These are phyloP conservation scores for Cylloceria caligata DNA, from an alignment of 2,888 invertebrate genomes.

Conservation along the genomic window DNA sequence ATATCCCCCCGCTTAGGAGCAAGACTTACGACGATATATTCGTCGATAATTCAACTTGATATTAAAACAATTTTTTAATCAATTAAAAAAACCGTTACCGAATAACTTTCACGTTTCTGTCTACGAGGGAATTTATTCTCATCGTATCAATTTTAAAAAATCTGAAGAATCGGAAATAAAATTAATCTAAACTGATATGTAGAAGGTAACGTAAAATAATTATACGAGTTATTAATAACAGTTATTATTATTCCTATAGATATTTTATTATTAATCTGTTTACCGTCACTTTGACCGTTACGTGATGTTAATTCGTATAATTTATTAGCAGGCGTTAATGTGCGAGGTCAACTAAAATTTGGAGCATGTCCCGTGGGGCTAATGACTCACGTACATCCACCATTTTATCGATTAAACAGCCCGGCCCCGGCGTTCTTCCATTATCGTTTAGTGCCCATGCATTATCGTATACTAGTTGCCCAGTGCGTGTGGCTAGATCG, in stretches of 20 bases:
- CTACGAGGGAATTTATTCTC: background rate
- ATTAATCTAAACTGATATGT: background rate
- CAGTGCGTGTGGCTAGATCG: conserved; percentile 7
- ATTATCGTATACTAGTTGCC: conserved; percentile 11
- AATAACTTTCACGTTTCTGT: background rate
- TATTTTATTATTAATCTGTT: background rate
- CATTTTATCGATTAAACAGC: conserved; percentile 59
- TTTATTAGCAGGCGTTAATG: background rate
- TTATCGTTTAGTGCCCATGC: conserved; percentile 31
- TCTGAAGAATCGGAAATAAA: background rate
- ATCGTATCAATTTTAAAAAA: background rate
- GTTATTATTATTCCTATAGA: background rate
- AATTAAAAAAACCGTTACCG: background rate
- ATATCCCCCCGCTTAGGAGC: background rate
- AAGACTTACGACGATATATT: background rate
- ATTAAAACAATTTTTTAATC: background rate
- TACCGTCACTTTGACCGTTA: background rate
- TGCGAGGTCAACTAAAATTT: conserved; percentile 1
- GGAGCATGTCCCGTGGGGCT: conserved; percentile 7
- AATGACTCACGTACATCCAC: conserved; percentile 36
- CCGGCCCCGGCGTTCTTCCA: conserved; percentile 37
- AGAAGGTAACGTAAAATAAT: background rate
- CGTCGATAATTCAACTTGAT: background rate
- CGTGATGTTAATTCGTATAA: conserved; percentile 8
- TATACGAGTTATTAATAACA: background rate